phyloP scores from a whole-genome alignment of 2,888 invertebrate genomes.

The Linnaemya vulpina region DNA sequence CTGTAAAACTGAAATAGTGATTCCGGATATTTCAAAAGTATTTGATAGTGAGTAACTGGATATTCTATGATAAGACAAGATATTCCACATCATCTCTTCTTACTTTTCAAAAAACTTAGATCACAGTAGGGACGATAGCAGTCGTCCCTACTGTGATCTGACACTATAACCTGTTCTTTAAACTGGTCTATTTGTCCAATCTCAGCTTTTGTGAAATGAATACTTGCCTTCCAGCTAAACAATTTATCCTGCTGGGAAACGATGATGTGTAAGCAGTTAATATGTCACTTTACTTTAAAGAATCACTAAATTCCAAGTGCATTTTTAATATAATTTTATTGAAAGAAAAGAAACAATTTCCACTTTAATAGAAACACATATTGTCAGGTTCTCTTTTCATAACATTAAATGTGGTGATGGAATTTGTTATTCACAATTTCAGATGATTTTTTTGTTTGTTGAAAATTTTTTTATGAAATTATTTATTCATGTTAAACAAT shows the following conservation, averaged over 20 bases:
- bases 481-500: slow-evolving; percentile 45
- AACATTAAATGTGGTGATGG: slow-evolving; percentile 14
- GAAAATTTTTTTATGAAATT: neutral
- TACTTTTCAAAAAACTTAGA: too few relatives aligned
- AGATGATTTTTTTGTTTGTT: slow-evolving; percentile 12
- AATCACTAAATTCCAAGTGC: slow-evolving; percentile 1
- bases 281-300: slow-evolving; percentile 29
- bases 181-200: neutral
- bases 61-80: too few relatives aligned
- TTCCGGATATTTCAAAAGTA: too few relatives aligned
- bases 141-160: too few relatives aligned
- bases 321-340: neutral
- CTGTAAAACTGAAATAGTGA: too few relatives aligned
- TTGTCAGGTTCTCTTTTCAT: neutral
- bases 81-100: too few relatives aligned
- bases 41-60: too few relatives aligned
- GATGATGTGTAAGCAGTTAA: slow-evolving; percentile 59
- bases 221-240: neutral
- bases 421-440: slow-evolving; percentile 35
- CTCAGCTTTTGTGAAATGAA: neutral
- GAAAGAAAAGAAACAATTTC: slow-evolving; percentile 1
- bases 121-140: too few relatives aligned
- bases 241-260: slow-evolving; percentile 62
- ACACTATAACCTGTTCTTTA: slow-evolving; percentile 24
- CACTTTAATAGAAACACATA: slow-evolving; percentile 17